Evolutionary conservation across 1,140 invertebrate genomes (phyloP).

Genomic region (Bombus superbus): DNA sequence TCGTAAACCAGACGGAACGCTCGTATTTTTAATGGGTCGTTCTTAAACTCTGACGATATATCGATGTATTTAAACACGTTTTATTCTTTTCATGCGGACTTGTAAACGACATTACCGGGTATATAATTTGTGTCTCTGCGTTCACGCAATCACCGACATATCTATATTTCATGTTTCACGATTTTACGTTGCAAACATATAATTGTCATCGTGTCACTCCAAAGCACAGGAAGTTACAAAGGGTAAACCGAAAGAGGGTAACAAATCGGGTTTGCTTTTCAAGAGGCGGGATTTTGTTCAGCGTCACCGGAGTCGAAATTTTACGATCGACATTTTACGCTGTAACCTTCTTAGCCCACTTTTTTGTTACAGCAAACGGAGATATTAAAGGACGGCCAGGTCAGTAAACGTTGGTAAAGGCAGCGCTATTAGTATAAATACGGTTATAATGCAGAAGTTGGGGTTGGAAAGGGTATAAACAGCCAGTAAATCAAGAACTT

Average conservation of each 20-base stretch:
- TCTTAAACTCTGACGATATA: too few relatives aligned
- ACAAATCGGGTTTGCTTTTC: not conserved
- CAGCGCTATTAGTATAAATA: constrained; percentile 81
- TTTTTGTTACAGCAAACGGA: not conserved
- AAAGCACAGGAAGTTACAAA: not conserved
- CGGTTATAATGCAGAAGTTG: constrained; percentile 78
- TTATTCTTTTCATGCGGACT: too few relatives aligned
- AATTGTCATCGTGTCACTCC: not conserved
- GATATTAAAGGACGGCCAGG: constrained; percentile 70
- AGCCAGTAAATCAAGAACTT: constrained; percentile 80
- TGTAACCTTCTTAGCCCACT: constrained; percentile 8
- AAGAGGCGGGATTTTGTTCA: not conserved
- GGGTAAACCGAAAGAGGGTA: not conserved
- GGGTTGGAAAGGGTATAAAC: constrained; percentile 79
- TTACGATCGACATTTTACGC: constrained; percentile 53
- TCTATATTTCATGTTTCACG: not conserved
- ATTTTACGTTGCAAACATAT: not conserved
- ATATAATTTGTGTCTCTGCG: too few relatives aligned
- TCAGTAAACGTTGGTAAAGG: constrained; percentile 64
- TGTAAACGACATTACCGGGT: too few relatives aligned
- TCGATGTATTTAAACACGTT: too few relatives aligned
- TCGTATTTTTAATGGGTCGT: too few relatives aligned
- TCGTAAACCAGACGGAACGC: too few relatives aligned
- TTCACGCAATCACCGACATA: not conserved
- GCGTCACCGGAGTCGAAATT: constrained; percentile 34